Percentiles rank a stretch among this genome's conserved stretches.
These are phyloP conservation scores for Philopotamus ludificatus DNA, from an alignment of 1,140 invertebrate genomes.

Conservation along the genomic window DNA sequence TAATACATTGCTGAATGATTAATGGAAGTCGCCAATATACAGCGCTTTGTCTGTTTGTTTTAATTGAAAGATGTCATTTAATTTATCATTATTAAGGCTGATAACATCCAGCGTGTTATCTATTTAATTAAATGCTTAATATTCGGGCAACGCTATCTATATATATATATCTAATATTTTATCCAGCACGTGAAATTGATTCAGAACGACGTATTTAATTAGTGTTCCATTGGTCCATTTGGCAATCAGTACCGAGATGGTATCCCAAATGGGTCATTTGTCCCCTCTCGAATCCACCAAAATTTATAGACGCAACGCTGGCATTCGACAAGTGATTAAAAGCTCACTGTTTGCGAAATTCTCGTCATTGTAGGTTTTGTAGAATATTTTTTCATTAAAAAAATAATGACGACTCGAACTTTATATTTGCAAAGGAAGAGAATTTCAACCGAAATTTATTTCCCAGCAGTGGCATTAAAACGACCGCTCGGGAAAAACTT, in stretches of 20 bases:
- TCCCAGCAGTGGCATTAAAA: slow-evolving; percentile 20
- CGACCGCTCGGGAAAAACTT: slow-evolving; percentile 5
- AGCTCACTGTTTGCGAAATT: neutral
- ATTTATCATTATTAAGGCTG: neutral
- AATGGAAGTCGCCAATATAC: too few species aligned
- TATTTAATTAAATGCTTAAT: neutral
- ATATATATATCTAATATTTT: neutral
- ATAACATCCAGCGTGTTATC: neutral
- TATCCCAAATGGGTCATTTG: neutral
- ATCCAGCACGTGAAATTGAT: neutral
- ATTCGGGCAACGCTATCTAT: neutral
- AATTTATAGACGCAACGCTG: neutral
- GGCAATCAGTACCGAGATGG: neutral
- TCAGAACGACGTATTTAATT: neutral
- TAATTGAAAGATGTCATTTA: too few species aligned
- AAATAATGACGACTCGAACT: neutral
- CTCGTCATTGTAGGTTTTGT: neutral
- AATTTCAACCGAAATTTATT: slow-evolving; percentile 15
- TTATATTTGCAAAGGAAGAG: slow-evolving; percentile 1
- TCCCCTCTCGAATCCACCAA: neutral
- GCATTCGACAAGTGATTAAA: neutral
- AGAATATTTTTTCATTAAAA: neutral
- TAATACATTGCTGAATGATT: too few species aligned
- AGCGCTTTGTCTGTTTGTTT: too few species aligned
- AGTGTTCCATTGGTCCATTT: neutral